These are phyloP conservation scores for Hyperoplus lanceolatus DNA, from an alignment of 2,797 vertebrate species.

Conservation along the genomic window DNA sequence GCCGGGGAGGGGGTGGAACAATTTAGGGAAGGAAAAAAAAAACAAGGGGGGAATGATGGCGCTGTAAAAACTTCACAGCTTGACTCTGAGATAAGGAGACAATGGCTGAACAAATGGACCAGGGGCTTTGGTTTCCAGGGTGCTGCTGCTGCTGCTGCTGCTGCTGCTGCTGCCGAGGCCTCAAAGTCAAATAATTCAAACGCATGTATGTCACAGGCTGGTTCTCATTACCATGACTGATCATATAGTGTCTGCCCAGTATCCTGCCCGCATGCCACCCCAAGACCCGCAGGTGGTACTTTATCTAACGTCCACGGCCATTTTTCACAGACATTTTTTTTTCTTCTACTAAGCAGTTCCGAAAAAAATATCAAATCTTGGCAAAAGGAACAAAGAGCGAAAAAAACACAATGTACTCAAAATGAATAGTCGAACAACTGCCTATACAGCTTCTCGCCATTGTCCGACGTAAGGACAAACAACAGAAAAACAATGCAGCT, in stretches of 20 bases:
- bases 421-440: conserved; percentile 59
- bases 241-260: conserved; percentile 84
- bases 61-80: conserved; percentile 81
- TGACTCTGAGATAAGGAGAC: conserved; percentile 79
- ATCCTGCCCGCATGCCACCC: conserved; percentile 87
- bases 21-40: conserved; percentile 47
- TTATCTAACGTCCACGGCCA: conserved; percentile 82
- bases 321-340: conserved; percentile 76
- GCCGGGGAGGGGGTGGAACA: conserved; percentile 39
- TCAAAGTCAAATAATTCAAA: conserved; percentile 81
- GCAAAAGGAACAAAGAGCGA: conserved; percentile 53
- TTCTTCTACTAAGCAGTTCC: conserved; percentile 65
- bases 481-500: conserved; percentile 40
- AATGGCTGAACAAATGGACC: conserved; percentile 75
- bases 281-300: conserved; percentile 86
- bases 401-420: conserved; percentile 53
- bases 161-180: conserved; percentile 46
- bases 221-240: conserved; percentile 89
- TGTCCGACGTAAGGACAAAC: conserved; percentile 55
- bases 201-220: conserved; percentile 76
- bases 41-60: conserved; percentile 64
- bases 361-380: conserved; percentile 53
- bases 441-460: conserved; percentile 14
- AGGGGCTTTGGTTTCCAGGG: conserved; percentile 64
- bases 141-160: conserved; percentile 16